Evolutionary conservation across 2,888 invertebrate species (phyloP), one percentile per base, ranked within the genome.

Genomic region (Ormyrus thymus): DNA sequence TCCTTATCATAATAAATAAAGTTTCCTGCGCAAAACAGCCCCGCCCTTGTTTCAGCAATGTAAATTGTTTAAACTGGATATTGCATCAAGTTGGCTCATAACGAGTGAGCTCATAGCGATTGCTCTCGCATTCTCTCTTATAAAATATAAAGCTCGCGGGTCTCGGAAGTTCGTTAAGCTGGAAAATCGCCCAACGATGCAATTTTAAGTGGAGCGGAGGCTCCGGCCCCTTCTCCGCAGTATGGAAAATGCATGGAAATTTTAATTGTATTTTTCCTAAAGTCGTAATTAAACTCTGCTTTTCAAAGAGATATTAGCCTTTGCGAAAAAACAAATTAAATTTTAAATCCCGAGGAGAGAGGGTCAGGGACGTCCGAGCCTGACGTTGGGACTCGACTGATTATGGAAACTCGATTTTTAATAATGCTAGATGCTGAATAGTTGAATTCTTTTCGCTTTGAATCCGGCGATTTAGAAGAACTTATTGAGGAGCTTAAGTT

Each of bases 151-250:
- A 46, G 50, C 50, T 59, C 9, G 48, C n/a, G 50, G n/a, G 4
- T 53, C 72, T 51, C 11, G 62, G 9, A 69, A 74, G 68, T 78
- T 74, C 58, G 58, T 78, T 78, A 69, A 69, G 51, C 58, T 48
- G 51, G 53, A 70, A 75, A 75, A 65, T 75, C 59, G 70, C 48
- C 66, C 51, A 53, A 48, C 66, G 66, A 76, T 76, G 72, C 65
- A 75, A 75, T 66, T 79, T 79, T 71, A 46, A 70, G n/a, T 13
- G 50, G n/a, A 48, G n/a, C 13, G 29, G 55, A 53, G 29, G 9
- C 15, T 7, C 15, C n/a, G 46, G 61, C 6, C 11, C 7, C 58
- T 9, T n/a, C 10, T 43, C 4, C 43, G 6, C 15, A n/a, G 11
- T n/a, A 43, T 56, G 51, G 50, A 65, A 70, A 76, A 76, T 72